A percentile compares a stretch with the other conserved stretches of the same genome.
Conservation (phyloP, 2,113 vertebrate genomes). For the Limanda limanda region DNA sequence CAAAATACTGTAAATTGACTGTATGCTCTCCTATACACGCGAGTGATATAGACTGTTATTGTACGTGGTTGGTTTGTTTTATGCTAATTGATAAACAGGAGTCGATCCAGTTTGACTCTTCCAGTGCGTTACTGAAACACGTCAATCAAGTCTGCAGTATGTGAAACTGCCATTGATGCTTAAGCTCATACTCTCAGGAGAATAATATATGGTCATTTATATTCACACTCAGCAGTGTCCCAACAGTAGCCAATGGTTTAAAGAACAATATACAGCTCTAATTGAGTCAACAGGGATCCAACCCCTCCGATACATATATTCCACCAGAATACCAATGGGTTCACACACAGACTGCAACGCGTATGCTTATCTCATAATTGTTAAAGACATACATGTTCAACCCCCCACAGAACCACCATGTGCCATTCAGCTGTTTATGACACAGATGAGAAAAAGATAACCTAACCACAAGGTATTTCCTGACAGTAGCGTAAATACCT, state of each 20-base stretch:
- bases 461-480: not conserved
- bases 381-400: too few species aligned
- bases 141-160: not conserved
- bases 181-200: not conserved
- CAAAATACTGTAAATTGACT: not conserved
- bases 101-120: not conserved
- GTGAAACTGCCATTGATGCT: not conserved
- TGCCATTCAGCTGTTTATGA: too few species aligned
- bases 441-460: too few species aligned
- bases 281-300: not conserved
- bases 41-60: not conserved
- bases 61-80: not conserved
- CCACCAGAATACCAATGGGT: not conserved
- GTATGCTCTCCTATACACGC: not conserved
- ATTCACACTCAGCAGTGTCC: not conserved
- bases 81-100: constrained; percentile 3
- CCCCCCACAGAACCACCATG: too few species aligned
- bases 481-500: not conserved
- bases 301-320: not conserved
- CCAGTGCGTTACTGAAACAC: not conserved
- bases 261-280: not conserved
- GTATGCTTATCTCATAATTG: too few species aligned
- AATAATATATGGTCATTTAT: not conserved
- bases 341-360: not conserved
- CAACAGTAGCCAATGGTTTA: not conserved